Conservation (phyloP, 2,888 invertebrate species). For the Andrena minutula region DNA sequence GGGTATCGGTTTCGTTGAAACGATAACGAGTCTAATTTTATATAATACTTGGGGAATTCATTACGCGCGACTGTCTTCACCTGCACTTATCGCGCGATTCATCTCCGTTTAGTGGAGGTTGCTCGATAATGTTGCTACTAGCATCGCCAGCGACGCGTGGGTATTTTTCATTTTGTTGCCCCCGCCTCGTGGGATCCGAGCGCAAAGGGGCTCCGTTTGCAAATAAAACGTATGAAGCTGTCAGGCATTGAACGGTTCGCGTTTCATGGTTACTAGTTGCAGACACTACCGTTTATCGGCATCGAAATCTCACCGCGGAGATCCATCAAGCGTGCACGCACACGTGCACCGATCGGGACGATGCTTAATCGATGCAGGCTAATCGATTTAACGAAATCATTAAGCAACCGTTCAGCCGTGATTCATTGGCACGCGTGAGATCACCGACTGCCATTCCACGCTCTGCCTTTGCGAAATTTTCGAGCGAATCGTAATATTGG, state of each 20-base stretch:
- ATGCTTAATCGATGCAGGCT: slow-evolving; percentile 46
- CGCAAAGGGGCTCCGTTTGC: background rate
- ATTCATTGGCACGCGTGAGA: slow-evolving; percentile 19
- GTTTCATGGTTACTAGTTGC: slow-evolving; percentile 29
- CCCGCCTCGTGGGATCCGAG: background rate
- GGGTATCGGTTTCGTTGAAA: background rate
- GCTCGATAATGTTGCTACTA: background rate
- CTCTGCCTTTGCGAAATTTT: background rate
- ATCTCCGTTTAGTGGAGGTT: background rate
- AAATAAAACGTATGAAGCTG: slow-evolving; percentile 6
- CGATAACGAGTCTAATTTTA: background rate
- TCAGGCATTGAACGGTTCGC: slow-evolving; percentile 21
- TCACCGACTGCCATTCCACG: background rate
- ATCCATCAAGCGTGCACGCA: slow-evolving; percentile 40
- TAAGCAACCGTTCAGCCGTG: slow-evolving; percentile 51
- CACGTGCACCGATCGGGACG: slow-evolving; percentile 31
- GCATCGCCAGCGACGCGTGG: background rate
- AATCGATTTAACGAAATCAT: slow-evolving; percentile 66
- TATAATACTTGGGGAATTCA: background rate
- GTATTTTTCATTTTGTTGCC: background rate
- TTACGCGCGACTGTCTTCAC: background rate
- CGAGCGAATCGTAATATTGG: no score
- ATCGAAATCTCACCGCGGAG: slow-evolving; percentile 28
- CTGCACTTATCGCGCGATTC: background rate
- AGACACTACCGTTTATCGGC: slow-evolving; percentile 30